phyloP scores from a whole-genome alignment of 2,113 vertebrate species.

The Athene noctua region DNA sequence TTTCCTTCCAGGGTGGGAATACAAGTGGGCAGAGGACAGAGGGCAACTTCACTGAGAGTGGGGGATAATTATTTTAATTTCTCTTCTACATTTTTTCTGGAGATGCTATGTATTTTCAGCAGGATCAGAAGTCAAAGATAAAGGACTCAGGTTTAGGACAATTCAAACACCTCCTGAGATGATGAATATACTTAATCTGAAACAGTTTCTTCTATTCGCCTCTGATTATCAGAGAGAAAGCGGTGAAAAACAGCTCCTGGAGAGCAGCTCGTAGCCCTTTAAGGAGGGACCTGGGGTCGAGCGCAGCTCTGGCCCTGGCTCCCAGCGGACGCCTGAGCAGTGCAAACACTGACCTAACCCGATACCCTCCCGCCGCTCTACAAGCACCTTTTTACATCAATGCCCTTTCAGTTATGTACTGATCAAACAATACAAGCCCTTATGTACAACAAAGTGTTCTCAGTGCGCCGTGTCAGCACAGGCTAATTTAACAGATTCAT shows the following conservation, averaged over 20 bases:
- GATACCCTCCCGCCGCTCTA: slow-evolving; percentile 38
- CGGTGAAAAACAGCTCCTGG: background rate
- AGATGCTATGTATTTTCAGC: background rate
- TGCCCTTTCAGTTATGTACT: slow-evolving; percentile 50
- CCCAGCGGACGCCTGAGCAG: background rate
- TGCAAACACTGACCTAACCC: slow-evolving; percentile 39
- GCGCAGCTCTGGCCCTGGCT: background rate
- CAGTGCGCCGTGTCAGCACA: slow-evolving; percentile 60
- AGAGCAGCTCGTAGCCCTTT: background rate
- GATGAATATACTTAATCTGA: background rate
- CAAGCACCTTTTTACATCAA: slow-evolving; percentile 60
- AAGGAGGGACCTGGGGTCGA: background rate
- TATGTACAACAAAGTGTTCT: slow-evolving; percentile 65
- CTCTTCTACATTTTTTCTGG: background rate
- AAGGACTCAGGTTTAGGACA: background rate
- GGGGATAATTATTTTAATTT: background rate
- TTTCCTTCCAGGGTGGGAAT: background rate
- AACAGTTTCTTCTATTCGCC: background rate
- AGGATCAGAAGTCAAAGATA: background rate
- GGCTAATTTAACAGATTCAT: slow-evolving; percentile 73
- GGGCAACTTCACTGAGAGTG: background rate
- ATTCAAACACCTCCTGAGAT: background rate
- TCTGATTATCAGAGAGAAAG: background rate
- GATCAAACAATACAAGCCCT: slow-evolving; percentile 69
- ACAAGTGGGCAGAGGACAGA: background rate